phyloP scores from a whole-genome alignment of 2,797 vertebrate species.

The Hybognathus amarus region DNA sequence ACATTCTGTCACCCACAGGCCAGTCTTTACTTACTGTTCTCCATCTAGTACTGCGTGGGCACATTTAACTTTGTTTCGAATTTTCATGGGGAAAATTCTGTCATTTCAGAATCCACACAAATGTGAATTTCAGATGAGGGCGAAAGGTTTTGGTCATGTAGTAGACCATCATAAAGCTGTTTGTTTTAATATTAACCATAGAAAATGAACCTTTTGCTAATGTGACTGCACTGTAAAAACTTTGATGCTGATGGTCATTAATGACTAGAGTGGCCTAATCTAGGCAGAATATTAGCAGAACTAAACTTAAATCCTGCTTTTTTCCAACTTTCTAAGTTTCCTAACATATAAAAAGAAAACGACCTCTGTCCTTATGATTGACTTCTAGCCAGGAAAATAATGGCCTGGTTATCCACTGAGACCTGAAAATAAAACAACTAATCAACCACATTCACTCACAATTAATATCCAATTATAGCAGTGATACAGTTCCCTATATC shows the following conservation, averaged over 20 bases:
- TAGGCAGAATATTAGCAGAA: background rate
- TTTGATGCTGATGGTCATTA: background rate
- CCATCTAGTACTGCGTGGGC: background rate
- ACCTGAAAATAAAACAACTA: conserved; percentile 8
- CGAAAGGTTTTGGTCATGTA: background rate
- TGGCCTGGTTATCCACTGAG: conserved; percentile 7
- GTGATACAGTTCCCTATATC: background rate
- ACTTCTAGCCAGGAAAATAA: background rate
- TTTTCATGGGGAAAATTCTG: background rate
- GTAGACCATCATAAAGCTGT: background rate
- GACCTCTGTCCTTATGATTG: background rate
- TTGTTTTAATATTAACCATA: background rate
- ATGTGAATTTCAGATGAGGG: background rate
- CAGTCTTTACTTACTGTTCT: background rate
- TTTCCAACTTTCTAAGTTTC: background rate
- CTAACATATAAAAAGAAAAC: background rate
- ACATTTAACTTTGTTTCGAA: background rate
- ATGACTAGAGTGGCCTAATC: conserved; percentile 42
- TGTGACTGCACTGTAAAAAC: background rate
- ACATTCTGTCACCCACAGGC: background rate
- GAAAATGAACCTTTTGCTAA: background rate
- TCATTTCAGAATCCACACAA: background rate
- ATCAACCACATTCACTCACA: conserved; percentile 7
- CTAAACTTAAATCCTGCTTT: background rate
- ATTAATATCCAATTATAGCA: background rate